Base-by-base conservation (phyloP, 2,113 vertebrate species). In the Hucho hucho region DNA sequence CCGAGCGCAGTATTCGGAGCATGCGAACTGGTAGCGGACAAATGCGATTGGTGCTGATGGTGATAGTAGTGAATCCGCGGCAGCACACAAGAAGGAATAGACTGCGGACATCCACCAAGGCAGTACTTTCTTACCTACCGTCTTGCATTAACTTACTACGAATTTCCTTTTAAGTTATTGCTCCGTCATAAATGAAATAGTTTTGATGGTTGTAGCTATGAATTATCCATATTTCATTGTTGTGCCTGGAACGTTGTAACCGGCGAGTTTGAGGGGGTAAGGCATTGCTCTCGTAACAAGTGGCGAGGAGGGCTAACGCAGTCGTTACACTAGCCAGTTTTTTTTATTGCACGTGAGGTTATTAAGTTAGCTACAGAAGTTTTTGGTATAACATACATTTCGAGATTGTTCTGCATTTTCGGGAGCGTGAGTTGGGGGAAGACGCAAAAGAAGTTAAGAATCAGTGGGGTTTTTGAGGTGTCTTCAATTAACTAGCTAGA, bases 11-110 rank as follows among this genome's bases (percentile, higher is more conserved):
- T 90, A 85, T 87, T 88, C 93, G 90, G 94, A 92, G 91, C 90
- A 90, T 87, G 92, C 91, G 89, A 92, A 91, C 91, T 88, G 89
- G 92, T 88, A 89, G 92, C 90, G 88, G 92, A 92, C 84, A 93
- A 76, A 94, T 93, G 92, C 93, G 93, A 95, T 93, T 94, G 93
- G 94, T 93, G 92, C 92, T 81, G 91, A 88, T 73, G 88, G 86
- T 70, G 73, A 78, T 72, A 69, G 72, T 69, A 37, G 77, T 64
- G 80, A 86, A 82, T 81, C 81, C 80, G 84, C 86, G 83, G 84
- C 72, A 72, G 64, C 29, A 84, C 74, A 58, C 58, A 64, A 71
- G 74, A 82, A 29, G 29, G 6, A 20, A 58, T 47, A 70, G 29
- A 46, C 64, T 13, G 37, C 67, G 70, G 74, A 72, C 74, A 47